A percentile compares a stretch with the other conserved stretches of the same genome.
Evolutionary conservation across 2,888 invertebrate species (phyloP).

Genomic region (Pocota personata): DNA sequence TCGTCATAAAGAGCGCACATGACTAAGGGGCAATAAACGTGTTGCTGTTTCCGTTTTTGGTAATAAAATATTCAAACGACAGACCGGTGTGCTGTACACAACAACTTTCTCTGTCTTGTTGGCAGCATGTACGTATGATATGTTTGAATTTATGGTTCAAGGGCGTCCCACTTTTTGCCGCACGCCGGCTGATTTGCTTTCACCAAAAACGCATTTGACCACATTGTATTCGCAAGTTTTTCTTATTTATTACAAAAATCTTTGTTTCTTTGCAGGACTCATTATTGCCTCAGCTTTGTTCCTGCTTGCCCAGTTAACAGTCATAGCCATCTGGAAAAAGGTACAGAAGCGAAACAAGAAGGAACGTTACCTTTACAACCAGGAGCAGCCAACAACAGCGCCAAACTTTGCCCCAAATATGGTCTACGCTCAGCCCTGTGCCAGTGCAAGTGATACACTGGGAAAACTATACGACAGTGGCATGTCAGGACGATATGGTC

Average conservation of each 20-base stretch:
- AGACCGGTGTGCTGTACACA: neutral
- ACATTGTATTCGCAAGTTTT: neutral
- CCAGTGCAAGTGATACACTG: slow-evolving; percentile 87
- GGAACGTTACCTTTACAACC: slow-evolving; percentile 80
- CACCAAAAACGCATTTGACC: neutral
- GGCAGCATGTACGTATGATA: slow-evolving; percentile 4
- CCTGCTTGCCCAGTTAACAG: slow-evolving; percentile 93
- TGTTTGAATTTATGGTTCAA: slow-evolving; percentile 53
- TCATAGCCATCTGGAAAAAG: slow-evolving; percentile 92
- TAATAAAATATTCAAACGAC: slow-evolving; percentile 40
- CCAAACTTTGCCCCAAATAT: slow-evolving; percentile 79
- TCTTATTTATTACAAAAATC: neutral
- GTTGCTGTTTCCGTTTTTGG: slow-evolving; percentile 41
- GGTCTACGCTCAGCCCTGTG: slow-evolving; percentile 82
- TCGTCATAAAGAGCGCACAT: slow-evolving; percentile 28
- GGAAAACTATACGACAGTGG: slow-evolving; percentile 95
- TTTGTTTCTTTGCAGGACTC: slow-evolving; percentile 85
- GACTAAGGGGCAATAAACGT: slow-evolving; percentile 55
- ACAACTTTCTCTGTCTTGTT: slow-evolving; percentile 45
- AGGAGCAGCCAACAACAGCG: slow-evolving; percentile 77
- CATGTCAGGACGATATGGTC: slow-evolving; percentile 86
- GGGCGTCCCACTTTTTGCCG: slow-evolving; percentile 61
- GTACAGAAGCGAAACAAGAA: slow-evolving; percentile 81
- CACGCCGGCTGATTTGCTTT: slow-evolving; percentile 25
- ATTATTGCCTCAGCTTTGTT: slow-evolving; percentile 94